Conservation (phyloP, 2,113 vertebrate species). For the Rhinolophus sinicus region DNA sequence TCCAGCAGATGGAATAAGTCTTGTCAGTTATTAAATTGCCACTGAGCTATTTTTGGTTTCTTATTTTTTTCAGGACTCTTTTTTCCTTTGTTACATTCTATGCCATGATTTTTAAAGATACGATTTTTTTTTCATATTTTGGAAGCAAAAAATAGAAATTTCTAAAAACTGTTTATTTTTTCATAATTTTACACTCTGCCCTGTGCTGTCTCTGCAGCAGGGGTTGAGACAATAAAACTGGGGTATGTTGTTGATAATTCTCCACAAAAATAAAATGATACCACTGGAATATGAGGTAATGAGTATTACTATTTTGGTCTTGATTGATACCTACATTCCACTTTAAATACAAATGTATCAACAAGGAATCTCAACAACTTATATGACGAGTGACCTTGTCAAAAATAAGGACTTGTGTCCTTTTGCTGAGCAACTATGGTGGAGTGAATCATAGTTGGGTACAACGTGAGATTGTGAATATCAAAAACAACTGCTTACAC, state of each 20-base stretch:
- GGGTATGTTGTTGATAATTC: not conserved
- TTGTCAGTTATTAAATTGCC: constrained; percentile 83
- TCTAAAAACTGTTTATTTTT: constrained; percentile 2
- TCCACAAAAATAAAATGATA: not conserved
- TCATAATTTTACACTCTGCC: constrained; percentile 25
- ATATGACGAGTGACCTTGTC: not conserved
- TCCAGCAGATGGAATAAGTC: constrained; percentile 82
- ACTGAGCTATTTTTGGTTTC: constrained; percentile 82
- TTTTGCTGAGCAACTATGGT: not conserved
- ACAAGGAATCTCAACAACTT: not conserved
- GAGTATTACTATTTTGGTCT: not conserved
- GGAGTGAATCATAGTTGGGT: no score
- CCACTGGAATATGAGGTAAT: not conserved
- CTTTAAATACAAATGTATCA: not conserved
- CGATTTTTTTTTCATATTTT: constrained; percentile 76
- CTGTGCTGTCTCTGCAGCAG: not conserved
- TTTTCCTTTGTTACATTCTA: constrained; percentile 79
- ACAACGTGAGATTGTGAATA: not conserved
- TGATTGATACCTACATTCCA: not conserved
- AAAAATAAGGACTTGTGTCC: not conserved
- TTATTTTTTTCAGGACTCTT: constrained; percentile 73
- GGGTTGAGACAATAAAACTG: not conserved
- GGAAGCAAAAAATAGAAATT: constrained; percentile 68
- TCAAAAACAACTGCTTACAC: not conserved
- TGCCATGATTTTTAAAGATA: constrained; percentile 76